These are phyloP conservation scores for Sebastes itinus DNA, from an alignment of 2,797 vertebrate genomes.

Conservation along the genomic window DNA sequence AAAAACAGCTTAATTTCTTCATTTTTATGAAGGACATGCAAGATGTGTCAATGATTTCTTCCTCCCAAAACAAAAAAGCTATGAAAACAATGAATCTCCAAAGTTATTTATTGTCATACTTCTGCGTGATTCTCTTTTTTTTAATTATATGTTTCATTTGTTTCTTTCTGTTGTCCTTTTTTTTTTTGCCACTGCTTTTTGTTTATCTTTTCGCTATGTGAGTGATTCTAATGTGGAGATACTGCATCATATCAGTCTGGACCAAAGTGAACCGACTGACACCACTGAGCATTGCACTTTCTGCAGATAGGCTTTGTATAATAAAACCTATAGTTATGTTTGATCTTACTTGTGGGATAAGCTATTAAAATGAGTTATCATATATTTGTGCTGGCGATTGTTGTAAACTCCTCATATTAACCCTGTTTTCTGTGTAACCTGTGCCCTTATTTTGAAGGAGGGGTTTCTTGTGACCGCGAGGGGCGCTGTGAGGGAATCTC, in stretches of 20 bases:
- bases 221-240: no score
- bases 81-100: no score
- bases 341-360: not conserved
- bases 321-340: not conserved
- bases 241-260: not conserved
- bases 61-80: no score
- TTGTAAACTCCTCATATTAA: not conserved
- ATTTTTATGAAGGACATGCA: no score
- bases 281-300: not conserved
- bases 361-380: not conserved
- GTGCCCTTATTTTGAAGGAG: not conserved
- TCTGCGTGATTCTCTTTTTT: no score
- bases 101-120: no score
- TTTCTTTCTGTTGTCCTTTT: no score
- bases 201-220: no score
- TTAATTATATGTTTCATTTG: no score
- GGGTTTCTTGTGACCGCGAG: not conserved
- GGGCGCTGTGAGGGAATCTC: slow-evolving; percentile 35
- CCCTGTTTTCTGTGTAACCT: not conserved
- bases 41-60: no score
- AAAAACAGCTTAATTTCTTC: no score
- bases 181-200: no score
- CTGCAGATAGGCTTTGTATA: not conserved
- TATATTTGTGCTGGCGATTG: not conserved
- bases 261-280: not conserved